phyloP scores from a whole-genome alignment of 2,797 vertebrate genomes.

The Helicolenus hilgendorfi region DNA sequence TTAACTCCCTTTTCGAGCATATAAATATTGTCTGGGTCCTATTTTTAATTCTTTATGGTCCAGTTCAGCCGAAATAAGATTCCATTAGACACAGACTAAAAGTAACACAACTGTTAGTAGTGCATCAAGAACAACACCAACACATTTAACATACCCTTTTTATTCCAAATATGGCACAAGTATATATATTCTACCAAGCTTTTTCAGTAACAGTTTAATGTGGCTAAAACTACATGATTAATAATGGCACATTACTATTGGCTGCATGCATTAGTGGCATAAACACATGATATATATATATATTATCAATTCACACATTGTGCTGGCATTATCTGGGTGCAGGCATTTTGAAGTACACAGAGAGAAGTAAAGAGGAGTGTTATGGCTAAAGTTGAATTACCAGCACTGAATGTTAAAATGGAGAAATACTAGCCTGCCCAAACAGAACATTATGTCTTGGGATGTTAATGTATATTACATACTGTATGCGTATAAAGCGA shows the following conservation, averaged over 20 bases:
- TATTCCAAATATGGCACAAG: constrained; percentile 80
- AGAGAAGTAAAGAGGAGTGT: neutral
- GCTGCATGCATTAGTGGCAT: constrained; percentile 74
- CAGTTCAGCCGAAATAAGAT: neutral
- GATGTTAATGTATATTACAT: neutral
- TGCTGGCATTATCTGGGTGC: constrained; percentile 10
- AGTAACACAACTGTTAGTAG: neutral
- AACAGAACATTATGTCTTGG: neutral
- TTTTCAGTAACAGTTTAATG: constrained; percentile 53
- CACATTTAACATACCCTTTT: constrained; percentile 46
- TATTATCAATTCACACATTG: constrained; percentile 43
- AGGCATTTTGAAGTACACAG: constrained; percentile 21
- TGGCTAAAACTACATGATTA: constrained; percentile 37
- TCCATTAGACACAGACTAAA: neutral
- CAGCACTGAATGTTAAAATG: constrained; percentile 9
- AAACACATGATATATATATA: constrained; percentile 4
- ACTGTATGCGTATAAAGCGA: neutral
- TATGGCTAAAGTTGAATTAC: neutral
- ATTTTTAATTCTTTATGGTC: neutral
- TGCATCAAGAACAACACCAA: neutral
- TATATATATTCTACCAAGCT: constrained; percentile 44
- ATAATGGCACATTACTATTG: constrained; percentile 45
- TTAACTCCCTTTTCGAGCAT: no score
- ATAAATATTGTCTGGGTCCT: neutral
- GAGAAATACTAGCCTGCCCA: constrained; percentile 5